phyloP scores from a whole-genome alignment of 53 echinoderm and acorn worm genomes.

The Antedon mediterranea region DNA sequence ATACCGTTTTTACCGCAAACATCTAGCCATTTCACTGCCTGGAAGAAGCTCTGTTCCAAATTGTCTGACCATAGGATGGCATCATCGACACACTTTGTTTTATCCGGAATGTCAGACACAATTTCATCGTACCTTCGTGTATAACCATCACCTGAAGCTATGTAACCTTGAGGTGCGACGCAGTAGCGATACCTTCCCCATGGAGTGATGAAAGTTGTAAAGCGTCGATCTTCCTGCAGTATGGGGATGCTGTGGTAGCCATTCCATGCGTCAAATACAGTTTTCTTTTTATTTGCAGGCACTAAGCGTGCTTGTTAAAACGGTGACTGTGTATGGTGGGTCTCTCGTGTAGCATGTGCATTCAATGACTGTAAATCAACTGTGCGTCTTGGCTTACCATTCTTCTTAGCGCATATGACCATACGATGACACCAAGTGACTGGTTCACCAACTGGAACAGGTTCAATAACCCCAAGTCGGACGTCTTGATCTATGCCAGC shows the following conservation, averaged over 20 bases:
- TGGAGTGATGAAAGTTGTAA: neutral
- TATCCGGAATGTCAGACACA: conserved; percentile 1
- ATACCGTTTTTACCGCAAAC: conserved; percentile 10
- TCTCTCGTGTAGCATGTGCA: neutral
- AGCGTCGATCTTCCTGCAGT: neutral
- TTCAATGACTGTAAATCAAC: too few species aligned
- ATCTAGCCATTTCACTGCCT: conserved; percentile 17
- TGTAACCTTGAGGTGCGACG: conserved; percentile 3
- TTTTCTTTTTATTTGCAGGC: neutral
- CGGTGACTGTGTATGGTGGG: too few species aligned
- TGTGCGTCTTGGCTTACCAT: too few species aligned
- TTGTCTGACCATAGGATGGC: conserved; percentile 19
- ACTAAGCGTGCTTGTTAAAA: neutral
- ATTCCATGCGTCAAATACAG: neutral
- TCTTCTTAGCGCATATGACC: too few species aligned
- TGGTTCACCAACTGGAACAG: conserved; percentile 18
- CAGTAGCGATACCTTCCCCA: neutral
- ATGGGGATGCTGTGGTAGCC: neutral
- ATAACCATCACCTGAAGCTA: conserved; percentile 15
- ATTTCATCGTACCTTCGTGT: conserved; percentile 27
- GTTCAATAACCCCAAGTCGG: too few species aligned
- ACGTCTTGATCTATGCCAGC: too few species aligned
- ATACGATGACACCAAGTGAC: conserved; percentile 23
- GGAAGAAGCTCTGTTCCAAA: conserved; percentile 8
- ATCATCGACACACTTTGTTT: conserved; percentile 20